Evolutionary conservation across 1,140 invertebrate genomes (phyloP), one percentile per base, ranked within the genome.

Genomic region (Galendromus occidentalis): DNA sequence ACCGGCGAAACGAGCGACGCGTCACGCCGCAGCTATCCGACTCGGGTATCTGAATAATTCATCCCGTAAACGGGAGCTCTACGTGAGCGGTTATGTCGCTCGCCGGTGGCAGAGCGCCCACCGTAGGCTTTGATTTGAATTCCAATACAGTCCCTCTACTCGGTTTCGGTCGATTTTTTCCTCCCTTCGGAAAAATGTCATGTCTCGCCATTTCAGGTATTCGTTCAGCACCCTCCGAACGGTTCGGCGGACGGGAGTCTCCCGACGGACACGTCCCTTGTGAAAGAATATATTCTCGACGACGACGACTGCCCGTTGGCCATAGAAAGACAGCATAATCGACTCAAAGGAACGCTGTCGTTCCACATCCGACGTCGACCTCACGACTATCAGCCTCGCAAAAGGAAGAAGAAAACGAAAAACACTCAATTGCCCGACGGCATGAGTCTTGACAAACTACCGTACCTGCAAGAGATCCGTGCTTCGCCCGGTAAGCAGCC

Each of bases 221-320:
- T 72, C 14, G 71, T 73, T 44, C 66, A 71, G 9, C 69, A 71
- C 47, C 59, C 42, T 65, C 39, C 65, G 2, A 65, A 41, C 20
- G 66, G 55, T 18, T 64, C 33, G 7, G 33, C 33, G 28, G 28
- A 66, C 18, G 66, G 68, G 2, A 45, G 20, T 55, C 20, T 67
- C 6, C 20, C 67, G 28, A 55, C 20, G 22, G 67, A 65, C 66
- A 7, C 69, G 2, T 71, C 70, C 18, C 66, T 66, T 12, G 71
- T 73, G 71, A 79, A 81, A 67, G 82, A 85, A 76, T 92, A 92
- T 74, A 88, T 96, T 71, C 78, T 98, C 69, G 91, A 96, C 75
- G 92, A 96, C 73, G 90, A 94, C 73, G 93, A 97, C 75, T 98
- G 92, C 78, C 93, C 93, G 39, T 79, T 98, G 66, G 87, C 88